Evolutionary conservation across 2,797 vertebrate species (phyloP), one percentile per base, ranked within the genome.

Genomic region (Phrynocephalus vlangalii): DNA sequence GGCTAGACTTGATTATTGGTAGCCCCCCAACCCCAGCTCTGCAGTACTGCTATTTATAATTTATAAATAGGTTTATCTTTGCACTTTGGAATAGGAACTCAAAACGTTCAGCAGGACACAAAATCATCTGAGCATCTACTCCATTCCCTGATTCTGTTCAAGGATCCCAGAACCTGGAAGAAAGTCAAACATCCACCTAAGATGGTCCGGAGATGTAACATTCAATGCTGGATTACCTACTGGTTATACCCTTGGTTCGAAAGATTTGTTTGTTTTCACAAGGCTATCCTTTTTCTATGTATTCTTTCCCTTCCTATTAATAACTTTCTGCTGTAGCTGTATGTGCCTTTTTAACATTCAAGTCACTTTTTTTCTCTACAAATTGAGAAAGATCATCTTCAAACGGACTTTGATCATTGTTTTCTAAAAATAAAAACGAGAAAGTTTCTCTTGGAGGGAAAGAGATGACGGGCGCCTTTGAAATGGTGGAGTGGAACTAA

Each of bases 401-500:
- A 91, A 91, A 93, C 89, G 85, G 71, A 84, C 91, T 95, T 94
- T 95, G 92, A 94, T 95, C 92, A 90, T 56, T 77, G 80, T 0
- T 20, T 11, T 92, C 76, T 66, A n/a, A 86, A 84, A 87, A 84
- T 87, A 66, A 22, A 44, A 28, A 78, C 16, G 66, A 15, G 18
- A 56, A 89, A 89, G 26, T 82, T 89, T 92, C 78, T 93, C 90
- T 90, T 88, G 44, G 71, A 88, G 82, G 38, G 72, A 67, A 63
- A 71, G 30, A 5, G 63, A 86, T 80, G 87, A 83, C 86, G 20
- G 91, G 92, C 91, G 92, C 79, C 90, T 95, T 94, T 95, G 93
- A 95, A 95, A 96, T 89, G 77, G 89, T 85, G 87, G 92, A 93
- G 91, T 93, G 90, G 93, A 93, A 92, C 91, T 91, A 91, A 94